Evolutionary conservation across 2,888 invertebrate species (phyloP).

Genomic region (Elmis aenea): DNA sequence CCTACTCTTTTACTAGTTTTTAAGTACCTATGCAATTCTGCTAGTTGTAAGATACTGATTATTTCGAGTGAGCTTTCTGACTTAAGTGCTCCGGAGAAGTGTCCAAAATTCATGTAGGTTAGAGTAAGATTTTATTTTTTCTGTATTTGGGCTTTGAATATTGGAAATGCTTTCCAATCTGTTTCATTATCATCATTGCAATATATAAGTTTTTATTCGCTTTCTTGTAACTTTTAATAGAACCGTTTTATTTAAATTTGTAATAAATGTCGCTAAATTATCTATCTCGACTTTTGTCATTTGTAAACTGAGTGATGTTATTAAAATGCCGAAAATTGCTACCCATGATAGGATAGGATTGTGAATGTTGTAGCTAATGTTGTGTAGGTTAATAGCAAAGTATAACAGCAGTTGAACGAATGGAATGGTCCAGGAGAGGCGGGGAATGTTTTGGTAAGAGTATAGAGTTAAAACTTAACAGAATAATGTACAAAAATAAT

Average conservation of each 20-base stretch:
- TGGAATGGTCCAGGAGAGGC: constrained; percentile 11
- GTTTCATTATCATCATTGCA: background rate
- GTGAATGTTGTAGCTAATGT: constrained; percentile 16
- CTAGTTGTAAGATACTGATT: constrained; percentile 7
- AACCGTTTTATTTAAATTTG: background rate
- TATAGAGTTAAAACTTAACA: constrained; percentile 1
- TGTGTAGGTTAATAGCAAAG: constrained; percentile 15
- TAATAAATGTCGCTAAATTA: background rate
- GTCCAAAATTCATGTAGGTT: too few species aligned
- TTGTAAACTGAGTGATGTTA: background rate
- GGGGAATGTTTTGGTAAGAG: constrained; percentile 14
- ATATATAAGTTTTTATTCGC: background rate
- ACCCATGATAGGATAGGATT: constrained; percentile 1
- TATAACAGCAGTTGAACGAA: constrained; percentile 13
- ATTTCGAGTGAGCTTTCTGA: too few species aligned
- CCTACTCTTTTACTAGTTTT: background rate
- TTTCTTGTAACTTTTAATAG: background rate
- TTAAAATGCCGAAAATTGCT: background rate
- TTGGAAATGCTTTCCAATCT: too few species aligned
- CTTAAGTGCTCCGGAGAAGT: too few species aligned
- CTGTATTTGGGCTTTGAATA: too few species aligned
- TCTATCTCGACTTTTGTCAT: background rate
- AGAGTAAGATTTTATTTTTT: too few species aligned
- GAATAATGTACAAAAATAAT: background rate
- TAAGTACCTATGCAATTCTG: constrained; percentile 5